These are phyloP conservation scores for Propsilocerus akamusi DNA, from an alignment of 1,140 invertebrate genomes.

Conservation along the genomic window DNA sequence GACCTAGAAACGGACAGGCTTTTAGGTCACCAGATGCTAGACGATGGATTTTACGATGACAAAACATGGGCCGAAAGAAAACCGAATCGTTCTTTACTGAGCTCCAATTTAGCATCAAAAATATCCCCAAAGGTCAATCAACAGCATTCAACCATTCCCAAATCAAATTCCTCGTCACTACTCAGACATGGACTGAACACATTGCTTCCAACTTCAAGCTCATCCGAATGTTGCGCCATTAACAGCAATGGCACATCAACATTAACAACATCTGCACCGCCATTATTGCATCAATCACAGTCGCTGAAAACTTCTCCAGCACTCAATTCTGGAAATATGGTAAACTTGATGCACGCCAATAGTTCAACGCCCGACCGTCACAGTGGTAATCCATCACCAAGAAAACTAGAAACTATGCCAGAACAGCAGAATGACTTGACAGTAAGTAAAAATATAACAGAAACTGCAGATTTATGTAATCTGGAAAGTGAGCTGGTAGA, in stretches of 20 bases:
- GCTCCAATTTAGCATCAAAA: not conserved
- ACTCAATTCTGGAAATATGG: not conserved
- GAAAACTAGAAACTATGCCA: not conserved
- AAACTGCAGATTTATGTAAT: not conserved
- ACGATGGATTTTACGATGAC: slow-evolving; percentile 76
- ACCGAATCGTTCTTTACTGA: not conserved
- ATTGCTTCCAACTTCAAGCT: not conserved
- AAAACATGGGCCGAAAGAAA: slow-evolving; percentile 29
- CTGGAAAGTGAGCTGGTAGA: not conserved
- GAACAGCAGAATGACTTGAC: not conserved
- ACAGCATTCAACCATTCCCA: not conserved
- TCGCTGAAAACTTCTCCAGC: not conserved
- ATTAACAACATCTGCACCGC: not conserved
- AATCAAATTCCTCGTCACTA: not conserved
- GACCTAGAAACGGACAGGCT: slow-evolving; percentile 78
- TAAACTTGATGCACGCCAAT: not conserved
- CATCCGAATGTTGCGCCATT: not conserved
- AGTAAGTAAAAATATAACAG: not conserved
- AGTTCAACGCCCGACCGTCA: not conserved
- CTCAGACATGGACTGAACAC: not conserved
- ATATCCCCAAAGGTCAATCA: not conserved
- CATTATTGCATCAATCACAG: not conserved
- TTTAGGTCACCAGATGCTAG: slow-evolving; percentile 59
- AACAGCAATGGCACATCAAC: not conserved
- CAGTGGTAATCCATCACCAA: not conserved